These are phyloP conservation scores for Anarhynchus alexandrinus DNA, from an alignment of 2,113 vertebrate species.

Conservation along the genomic window DNA sequence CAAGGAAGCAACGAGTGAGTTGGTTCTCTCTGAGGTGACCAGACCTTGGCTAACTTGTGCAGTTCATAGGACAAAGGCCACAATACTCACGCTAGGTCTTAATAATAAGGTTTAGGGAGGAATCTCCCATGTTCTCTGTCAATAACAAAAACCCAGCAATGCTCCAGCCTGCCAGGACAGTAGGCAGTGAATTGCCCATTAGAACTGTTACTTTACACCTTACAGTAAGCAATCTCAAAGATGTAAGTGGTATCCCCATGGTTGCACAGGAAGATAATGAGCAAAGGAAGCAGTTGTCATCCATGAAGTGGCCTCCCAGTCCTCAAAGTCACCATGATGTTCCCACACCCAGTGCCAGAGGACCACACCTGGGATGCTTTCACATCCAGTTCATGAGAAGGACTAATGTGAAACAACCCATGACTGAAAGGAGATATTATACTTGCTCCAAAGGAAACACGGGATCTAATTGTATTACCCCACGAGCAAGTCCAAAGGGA, in stretches of 20 bases:
- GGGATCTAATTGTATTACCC: not conserved
- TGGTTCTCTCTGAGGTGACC: not conserved
- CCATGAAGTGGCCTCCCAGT: not conserved
- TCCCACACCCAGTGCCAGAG: not conserved
- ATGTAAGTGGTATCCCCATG: not conserved
- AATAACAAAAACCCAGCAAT: not conserved
- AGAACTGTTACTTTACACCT: not conserved
- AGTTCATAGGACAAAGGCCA: not conserved
- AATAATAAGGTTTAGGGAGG: not conserved
- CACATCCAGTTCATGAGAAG: not conserved
- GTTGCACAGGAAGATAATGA: not conserved
- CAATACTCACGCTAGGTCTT: too few relatives aligned
- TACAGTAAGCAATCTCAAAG: not conserved
- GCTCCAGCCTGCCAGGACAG: not conserved
- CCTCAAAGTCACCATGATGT: accelerated
- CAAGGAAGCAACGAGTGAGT: not conserved
- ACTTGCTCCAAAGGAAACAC: not conserved
- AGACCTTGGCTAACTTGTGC: not conserved
- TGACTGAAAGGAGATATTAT: not conserved
- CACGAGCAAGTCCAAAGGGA: not conserved
- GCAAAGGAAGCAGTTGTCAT: not conserved
- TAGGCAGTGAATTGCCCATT: not conserved
- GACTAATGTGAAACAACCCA: not conserved
- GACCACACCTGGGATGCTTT: not conserved
- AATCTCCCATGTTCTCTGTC: not conserved